A percentile compares a stretch with the other conserved stretches of the same genome.
Evolutionary conservation across 2,797 vertebrate species (phyloP).

Genomic region (Parambassis ranga): DNA sequence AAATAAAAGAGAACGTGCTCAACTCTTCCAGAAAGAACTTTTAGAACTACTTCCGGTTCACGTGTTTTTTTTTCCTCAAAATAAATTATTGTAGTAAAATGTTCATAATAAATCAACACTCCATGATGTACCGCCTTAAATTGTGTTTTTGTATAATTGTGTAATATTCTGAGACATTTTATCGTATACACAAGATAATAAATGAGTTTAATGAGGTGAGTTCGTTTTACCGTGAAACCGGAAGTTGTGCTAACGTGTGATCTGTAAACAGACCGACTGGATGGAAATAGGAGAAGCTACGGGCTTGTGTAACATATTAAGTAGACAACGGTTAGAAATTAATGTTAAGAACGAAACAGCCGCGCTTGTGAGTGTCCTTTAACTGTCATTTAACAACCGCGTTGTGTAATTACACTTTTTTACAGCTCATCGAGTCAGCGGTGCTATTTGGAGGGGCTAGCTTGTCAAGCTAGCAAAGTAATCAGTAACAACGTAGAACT

Average conservation of each 20-base stretch:
- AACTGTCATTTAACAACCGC: neutral
- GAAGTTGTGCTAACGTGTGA: constrained; percentile 50
- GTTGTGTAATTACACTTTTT: neutral
- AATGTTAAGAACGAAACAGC: neutral
- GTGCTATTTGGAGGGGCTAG: constrained; percentile 26
- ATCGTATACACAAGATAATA: neutral
- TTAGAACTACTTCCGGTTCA: constrained; percentile 65
- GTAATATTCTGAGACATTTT: too few species aligned
- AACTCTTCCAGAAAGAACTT: constrained; percentile 44
- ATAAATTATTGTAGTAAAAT: neutral
- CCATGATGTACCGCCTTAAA: too few species aligned
- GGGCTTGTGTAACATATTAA: neutral
- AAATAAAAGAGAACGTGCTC: neutral
- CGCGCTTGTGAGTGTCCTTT: neutral
- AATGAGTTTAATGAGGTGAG: neutral
- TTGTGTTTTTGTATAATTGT: too few species aligned
- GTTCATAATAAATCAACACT: too few species aligned
- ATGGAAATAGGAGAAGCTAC: neutral
- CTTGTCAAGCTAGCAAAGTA: constrained; percentile 35
- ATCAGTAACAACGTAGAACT: neutral
- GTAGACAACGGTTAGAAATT: neutral
- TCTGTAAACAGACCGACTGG: constrained; percentile 12
- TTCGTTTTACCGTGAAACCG: constrained; percentile 12
- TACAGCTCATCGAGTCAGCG: neutral
- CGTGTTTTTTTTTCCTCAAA: neutral